phyloP scores from a whole-genome alignment of 2,113 vertebrate genomes.

The Lipotes vexillifer region DNA sequence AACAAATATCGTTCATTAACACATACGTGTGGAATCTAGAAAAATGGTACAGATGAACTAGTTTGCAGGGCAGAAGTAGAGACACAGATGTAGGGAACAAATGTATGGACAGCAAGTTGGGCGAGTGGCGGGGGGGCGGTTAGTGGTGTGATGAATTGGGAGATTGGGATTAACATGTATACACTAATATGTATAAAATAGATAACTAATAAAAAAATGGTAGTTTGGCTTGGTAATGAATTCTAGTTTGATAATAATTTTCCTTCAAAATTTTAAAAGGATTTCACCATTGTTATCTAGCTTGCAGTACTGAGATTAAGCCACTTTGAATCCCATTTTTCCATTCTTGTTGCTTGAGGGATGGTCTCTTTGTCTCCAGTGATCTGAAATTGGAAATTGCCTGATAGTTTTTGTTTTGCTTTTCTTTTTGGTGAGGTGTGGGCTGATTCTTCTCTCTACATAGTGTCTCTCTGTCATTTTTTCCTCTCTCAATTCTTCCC shows the following conservation, averaged over 20 bases:
- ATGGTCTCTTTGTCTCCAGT: neutral
- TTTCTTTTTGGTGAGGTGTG: neutral
- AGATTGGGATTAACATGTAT: too few species aligned
- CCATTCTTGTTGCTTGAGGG: neutral
- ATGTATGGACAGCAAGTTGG: too few species aligned
- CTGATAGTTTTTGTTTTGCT: neutral
- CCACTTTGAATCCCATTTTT: neutral
- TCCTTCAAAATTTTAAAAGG: neutral
- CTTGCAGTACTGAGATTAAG: neutral
- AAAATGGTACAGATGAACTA: too few species aligned
- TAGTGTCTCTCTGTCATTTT: neutral
- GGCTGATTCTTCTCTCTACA: neutral
- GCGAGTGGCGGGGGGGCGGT: too few species aligned
- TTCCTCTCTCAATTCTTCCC: neutral
- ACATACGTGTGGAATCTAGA: too few species aligned
- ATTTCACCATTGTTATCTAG: neutral
- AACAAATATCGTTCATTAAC: too few species aligned
- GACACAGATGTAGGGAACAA: too few species aligned
- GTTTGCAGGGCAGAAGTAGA: too few species aligned
- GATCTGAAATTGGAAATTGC: neutral
- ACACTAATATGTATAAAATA: too few species aligned
- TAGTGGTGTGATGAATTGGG: too few species aligned
- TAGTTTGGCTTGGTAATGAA: neutral
- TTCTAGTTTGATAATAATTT: slow-evolving; percentile 8
- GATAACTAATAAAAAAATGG: neutral